Base-by-base conservation (phyloP, 2,888 invertebrate genomes). In the Cabera pusaria region DNA sequence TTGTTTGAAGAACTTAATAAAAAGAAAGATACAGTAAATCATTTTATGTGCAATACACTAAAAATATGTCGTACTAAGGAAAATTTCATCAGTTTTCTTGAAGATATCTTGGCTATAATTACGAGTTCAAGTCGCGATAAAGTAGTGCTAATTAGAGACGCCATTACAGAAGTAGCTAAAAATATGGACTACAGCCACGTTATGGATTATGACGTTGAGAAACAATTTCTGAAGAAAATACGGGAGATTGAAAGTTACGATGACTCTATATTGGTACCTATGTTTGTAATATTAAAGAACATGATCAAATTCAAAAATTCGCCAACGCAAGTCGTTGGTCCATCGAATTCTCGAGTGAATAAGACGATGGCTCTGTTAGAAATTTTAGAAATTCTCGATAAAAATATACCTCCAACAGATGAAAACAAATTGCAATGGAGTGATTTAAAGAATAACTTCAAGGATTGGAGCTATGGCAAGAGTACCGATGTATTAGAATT, bases 41-140 rank as follows among this genome's bases (percentile, higher is more conserved):
- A 41, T 1, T 61, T 67, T 2, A 64, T 67, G 0, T 80, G 78
- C 25, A 44, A 44, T 1, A 63, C 65, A 44, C 62, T 72, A 17
- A 47, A 54, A 0, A 58, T 76, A 2, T 81, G 81, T 31, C 47
- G 65, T n/a, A 49, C 36, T 0, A 34, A 32, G 0, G 27, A 47
- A 0, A 64, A 57, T 0, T 72, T 67, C 5, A 59, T 55, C 0
- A 42, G 54, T 0, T 71, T 71, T 9, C 0, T 68, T 3, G 32
- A 42, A 1, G 56, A 69, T 1, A 5, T 68, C 0, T 3, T 76
- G 1, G 36, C 6, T 0, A 55, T 48, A 8, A 8, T 71, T 0
- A 3, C 73, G 0, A 43, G 32, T n/a, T 33, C 44, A 0, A 47
- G 64, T 5, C 49, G 72, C 7, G 22, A 2, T 0, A 65, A 64